Conservation (phyloP, 92 coral and sea anemone genomes). For the Heliopora coerulea region DNA sequence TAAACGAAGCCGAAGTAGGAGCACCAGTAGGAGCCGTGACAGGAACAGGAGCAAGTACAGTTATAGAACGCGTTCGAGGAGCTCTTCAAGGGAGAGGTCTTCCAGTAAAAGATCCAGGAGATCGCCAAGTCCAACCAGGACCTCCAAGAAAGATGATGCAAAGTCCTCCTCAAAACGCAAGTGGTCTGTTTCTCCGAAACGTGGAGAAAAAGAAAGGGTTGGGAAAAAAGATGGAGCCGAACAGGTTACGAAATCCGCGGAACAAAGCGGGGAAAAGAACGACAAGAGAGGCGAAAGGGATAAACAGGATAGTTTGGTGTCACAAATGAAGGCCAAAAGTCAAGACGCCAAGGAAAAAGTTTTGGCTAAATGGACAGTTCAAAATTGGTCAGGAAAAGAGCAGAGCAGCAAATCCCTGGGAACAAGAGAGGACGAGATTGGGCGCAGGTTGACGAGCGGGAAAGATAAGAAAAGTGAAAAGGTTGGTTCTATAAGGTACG, state of each 20-base stretch:
- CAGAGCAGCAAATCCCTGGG: background rate
- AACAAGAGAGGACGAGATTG: background rate
- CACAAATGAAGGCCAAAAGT: constrained; percentile 32
- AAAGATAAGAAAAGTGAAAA: constrained; percentile 2
- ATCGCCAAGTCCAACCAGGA: constrained; percentile 29
- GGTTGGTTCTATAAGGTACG: background rate
- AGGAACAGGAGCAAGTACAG: constrained; percentile 5
- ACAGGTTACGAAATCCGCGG: background rate
- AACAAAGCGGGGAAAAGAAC: background rate
- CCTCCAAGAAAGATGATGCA: constrained; percentile 2
- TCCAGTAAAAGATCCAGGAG: constrained; percentile 28
- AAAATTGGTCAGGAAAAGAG: constrained; percentile 38
- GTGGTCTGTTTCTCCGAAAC: constrained; percentile 5
- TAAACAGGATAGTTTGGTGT: background rate
- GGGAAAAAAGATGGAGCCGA: background rate
- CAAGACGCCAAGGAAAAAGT: constrained; percentile 32
- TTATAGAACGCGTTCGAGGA: constrained; percentile 26
- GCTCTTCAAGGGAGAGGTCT: constrained; percentile 22
- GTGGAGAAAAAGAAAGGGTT: background rate
- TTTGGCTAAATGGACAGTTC: constrained; percentile 29
- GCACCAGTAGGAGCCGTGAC: constrained; percentile 19
- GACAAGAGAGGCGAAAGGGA: background rate
- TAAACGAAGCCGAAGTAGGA: constrained; percentile 30
- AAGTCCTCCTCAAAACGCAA: constrained; percentile 4
- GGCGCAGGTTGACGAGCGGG: background rate